Base-by-base conservation (phyloP, 2,888 invertebrate genomes). In the Acleris holmiana region DNA sequence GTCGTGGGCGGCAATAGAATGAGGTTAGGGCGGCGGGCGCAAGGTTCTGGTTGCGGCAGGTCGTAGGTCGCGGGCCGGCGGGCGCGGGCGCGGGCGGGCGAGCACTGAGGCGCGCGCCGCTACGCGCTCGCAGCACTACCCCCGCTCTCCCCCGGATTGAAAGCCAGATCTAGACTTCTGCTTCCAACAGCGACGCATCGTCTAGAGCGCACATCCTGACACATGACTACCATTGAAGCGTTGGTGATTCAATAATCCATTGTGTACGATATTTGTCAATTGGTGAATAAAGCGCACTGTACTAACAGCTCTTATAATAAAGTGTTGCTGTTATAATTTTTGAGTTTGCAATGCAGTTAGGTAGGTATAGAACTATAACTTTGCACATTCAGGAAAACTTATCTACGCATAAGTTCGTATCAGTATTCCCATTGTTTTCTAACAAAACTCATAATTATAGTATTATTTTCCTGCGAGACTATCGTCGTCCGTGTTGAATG, bases 81-180 rank as follows among this genome's bases (percentile, higher is more conserved):
- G 86, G 87, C 84, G 89, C 87, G 89, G 89, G 88, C 86, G 89
- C 89, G 89, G 87, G 90, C 84, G 87, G 85, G 85, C 85, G 86
- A 79, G 86, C 88, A 91, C 91, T 90, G 90, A 87, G 79, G 86
- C 86, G 89, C 88, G 89, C 89, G 87, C 80, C 69, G 73, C 81
- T 84, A 68, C 73, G 70, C 72, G 75, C 73, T 76, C 78, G 78
- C 76, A 77, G 74, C 75, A 75, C 83, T 67, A 74, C 76, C 74
- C 71, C 73, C 73, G 69, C 73, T 62, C 65, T 48, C 58, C 66
- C 63, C 60, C 68, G 63, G 68, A 56, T 60, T 54, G 55, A 61
- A 66, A 63, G 60, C 69, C 66, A 62, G 70, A 84, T 82, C 84
- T 87, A 86, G 84, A 85, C 84, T 83, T 80, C 74, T 68, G 75